Conservation (phyloP, 2,888 invertebrate species). For the Hyppa rectilinea region DNA sequence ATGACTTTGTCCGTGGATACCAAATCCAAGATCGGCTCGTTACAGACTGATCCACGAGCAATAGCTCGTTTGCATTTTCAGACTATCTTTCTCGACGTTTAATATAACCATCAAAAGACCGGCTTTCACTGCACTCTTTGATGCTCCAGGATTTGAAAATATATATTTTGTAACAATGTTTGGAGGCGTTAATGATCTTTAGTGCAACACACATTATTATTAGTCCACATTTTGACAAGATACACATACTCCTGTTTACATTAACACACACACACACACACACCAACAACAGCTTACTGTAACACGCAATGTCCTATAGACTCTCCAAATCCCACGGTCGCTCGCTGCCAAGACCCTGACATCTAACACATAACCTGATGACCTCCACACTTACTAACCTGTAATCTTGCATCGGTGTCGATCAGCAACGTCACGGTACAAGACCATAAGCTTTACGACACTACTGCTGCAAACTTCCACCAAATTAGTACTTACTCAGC, state of each 20-base stretch:
- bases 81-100: no score
- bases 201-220: not conserved
- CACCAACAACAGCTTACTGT: slow-evolving; percentile 1
- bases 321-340: not conserved
- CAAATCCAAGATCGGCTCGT: not conserved
- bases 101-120: no score
- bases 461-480: not conserved
- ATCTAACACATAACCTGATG: not conserved
- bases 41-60: not conserved
- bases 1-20: not conserved
- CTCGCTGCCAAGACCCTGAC: no score
- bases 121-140: no score
- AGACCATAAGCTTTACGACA: not conserved
- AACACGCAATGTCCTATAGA: not conserved
- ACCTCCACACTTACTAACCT: slow-evolving; percentile 4
- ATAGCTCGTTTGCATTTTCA: not conserved
- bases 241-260: no score
- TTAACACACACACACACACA: no score
- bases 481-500: slow-evolving; percentile 83
- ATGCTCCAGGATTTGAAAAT: no score
- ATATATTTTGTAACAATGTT: no score
- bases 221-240: not conserved
- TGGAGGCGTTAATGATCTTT: not conserved
- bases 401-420: not conserved
- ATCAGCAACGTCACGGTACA: not conserved